These are phyloP conservation scores for Takifugu rubripes DNA, from an alignment of 2,797 vertebrate species.

Conservation along the genomic window DNA sequence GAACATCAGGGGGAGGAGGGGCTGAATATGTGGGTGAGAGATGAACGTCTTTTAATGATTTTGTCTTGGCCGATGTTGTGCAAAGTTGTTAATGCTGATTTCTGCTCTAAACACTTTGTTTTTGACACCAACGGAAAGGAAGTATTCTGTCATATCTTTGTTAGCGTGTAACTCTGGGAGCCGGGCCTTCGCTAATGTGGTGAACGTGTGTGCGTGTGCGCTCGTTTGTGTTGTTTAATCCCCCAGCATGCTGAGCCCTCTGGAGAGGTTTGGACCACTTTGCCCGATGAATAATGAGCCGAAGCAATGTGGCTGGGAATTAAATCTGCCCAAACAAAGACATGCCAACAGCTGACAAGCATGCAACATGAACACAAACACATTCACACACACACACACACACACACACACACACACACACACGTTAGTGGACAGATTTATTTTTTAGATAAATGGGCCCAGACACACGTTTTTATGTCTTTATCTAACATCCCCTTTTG, in stretches of 20 bases:
- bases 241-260: conserved; percentile 60
- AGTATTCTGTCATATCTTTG: conserved; percentile 45
- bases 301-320: conserved; percentile 58
- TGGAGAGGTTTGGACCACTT: conserved; percentile 57
- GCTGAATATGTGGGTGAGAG: conserved; percentile 6
- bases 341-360: conserved; percentile 57
- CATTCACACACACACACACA: conserved; percentile 10
- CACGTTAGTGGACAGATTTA: conserved; percentile 3
- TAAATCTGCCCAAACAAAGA: conserved; percentile 69
- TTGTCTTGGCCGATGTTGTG: conserved; percentile 21
- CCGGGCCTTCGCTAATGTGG: conserved; percentile 25
- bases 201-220: conserved; percentile 7
- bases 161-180: conserved; percentile 20
- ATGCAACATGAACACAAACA: conserved; percentile 34
- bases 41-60: conserved; percentile 19
- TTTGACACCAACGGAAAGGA: conserved; percentile 55
- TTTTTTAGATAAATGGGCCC: conserved; percentile 10
- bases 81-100: conserved; percentile 23
- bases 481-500: conserved; percentile 9
- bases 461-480: conserved; percentile 11
- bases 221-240: conserved; percentile 63
- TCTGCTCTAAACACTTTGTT: conserved; percentile 27
- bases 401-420: conserved; percentile 3
- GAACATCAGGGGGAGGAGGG: background rate
- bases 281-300: conserved; percentile 71